Conservation (phyloP, 1,140 invertebrate genomes). For the Xylocopa sonorina region DNA sequence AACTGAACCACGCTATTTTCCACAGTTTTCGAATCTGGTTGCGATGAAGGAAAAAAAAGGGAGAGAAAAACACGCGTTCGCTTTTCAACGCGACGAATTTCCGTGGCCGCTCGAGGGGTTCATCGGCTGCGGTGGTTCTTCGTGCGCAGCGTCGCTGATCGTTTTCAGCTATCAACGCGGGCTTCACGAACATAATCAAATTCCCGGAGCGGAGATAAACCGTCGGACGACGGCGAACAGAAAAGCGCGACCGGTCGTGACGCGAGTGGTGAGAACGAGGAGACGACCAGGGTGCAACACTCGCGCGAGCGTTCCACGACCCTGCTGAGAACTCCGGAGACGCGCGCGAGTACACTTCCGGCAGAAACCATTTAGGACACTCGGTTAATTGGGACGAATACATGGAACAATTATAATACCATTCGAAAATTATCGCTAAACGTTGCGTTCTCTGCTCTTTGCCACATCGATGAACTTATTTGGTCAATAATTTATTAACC, state of each 20-base stretch:
- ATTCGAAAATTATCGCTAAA: too few relatives aligned
- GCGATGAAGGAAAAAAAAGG: too few relatives aligned
- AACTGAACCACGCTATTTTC: neutral
- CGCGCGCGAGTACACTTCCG: neutral
- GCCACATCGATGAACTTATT: too few relatives aligned
- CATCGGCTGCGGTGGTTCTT: neutral
- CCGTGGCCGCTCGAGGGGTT: neutral
- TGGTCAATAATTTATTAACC: too few relatives aligned
- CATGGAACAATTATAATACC: too few relatives aligned
- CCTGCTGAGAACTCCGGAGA: neutral
- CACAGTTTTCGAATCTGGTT: neutral
- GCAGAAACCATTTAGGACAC: too few relatives aligned
- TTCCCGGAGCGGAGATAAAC: constrained; percentile 30
- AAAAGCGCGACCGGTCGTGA: constrained; percentile 30
- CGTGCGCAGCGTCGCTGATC: neutral
- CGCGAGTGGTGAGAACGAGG: neutral
- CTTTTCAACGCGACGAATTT: neutral
- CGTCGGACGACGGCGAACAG: constrained; percentile 37
- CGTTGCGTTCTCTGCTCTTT: too few relatives aligned
- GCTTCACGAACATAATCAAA: constrained; percentile 50
- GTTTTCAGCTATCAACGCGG: neutral
- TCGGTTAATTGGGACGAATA: too few relatives aligned
- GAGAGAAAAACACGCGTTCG: neutral
- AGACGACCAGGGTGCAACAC: constrained; percentile 7
- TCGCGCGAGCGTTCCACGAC: neutral